phyloP scores from a whole-genome alignment of 2,888 invertebrate genomes.

The Aproaerema taeniolella region DNA sequence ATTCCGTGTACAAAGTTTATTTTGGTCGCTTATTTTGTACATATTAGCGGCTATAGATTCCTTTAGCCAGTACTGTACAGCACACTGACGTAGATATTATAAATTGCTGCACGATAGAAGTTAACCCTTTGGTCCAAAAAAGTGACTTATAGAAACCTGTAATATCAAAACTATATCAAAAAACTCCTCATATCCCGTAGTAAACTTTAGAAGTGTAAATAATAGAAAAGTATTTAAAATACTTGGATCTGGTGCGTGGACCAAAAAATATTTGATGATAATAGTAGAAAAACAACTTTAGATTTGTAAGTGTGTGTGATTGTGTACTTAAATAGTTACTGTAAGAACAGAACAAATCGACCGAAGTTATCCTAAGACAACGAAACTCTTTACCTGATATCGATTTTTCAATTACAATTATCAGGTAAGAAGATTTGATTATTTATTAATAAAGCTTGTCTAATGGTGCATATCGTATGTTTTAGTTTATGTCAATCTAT shows the following conservation, averaged over 20 bases:
- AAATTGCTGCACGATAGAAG: constrained; percentile 27
- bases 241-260: constrained; percentile 37
- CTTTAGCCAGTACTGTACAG: constrained; percentile 24
- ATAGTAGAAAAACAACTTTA: not conserved
- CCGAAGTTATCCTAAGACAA: constrained; percentile 30
- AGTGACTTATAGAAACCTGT: constrained; percentile 55
- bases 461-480: constrained; percentile 8
- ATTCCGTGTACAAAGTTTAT: constrained; percentile 47
- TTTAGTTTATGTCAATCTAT: no score
- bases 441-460: not conserved
- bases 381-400: constrained; percentile 47
- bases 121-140: constrained; percentile 53
- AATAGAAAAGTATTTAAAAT: constrained; percentile 20
- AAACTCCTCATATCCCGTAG: constrained; percentile 27
- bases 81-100: constrained; percentile 23
- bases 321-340: constrained; percentile 37
- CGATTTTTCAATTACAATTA: constrained; percentile 34
- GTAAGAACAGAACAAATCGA: constrained; percentile 21
- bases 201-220: constrained; percentile 29
- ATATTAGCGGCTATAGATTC: constrained; percentile 29
- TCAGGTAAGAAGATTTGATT: constrained; percentile 37
- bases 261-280: constrained; percentile 52
- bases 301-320: constrained; percentile 26
- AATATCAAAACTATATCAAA: constrained; percentile 44
- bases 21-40: constrained; percentile 37